A percentile compares a stretch with the other conserved stretches of the same genome.
These are phyloP conservation scores for Bombus cullumanus DNA, from an alignment of 1,140 invertebrate genomes.

Conservation along the genomic window DNA sequence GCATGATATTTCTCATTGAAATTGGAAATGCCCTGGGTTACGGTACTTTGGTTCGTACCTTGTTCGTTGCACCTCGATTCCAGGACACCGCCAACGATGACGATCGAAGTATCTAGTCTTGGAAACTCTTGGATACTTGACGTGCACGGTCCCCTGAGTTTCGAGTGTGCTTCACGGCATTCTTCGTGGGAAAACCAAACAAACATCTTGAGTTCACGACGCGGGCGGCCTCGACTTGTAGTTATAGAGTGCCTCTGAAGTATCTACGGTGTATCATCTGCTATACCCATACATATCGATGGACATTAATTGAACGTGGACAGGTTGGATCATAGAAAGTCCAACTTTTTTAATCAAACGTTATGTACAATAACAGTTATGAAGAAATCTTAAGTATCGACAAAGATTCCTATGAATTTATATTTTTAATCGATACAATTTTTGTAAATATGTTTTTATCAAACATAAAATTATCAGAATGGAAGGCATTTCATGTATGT, in stretches of 20 bases:
- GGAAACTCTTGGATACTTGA: slow-evolving; percentile 67
- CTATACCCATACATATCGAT: slow-evolving; percentile 18
- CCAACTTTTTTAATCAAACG: too few relatives aligned
- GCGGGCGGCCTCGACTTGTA: slow-evolving; percentile 66
- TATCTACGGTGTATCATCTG: slow-evolving; percentile 53
- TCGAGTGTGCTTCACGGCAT: slow-evolving; percentile 73
- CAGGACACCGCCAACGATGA: slow-evolving; percentile 28
- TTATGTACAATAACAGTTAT: not conserved
- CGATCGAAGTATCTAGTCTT: slow-evolving; percentile 64
- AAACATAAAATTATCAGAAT: not conserved
- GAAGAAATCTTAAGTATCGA: not conserved
- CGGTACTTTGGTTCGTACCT: slow-evolving; percentile 9
- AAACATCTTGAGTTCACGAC: slow-evolving; percentile 74
- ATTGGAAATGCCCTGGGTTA: slow-evolving; percentile 5
- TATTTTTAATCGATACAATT: too few relatives aligned
- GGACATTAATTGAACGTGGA: slow-evolving; percentile 25
- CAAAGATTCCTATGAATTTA: not conserved
- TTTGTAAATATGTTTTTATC: too few relatives aligned
- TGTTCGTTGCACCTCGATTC: slow-evolving; percentile 18
- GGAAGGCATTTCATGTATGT: not conserved
- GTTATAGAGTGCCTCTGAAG: slow-evolving; percentile 54
- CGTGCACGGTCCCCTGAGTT: slow-evolving; percentile 54
- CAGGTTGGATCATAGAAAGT: not conserved
- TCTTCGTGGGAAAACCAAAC: slow-evolving; percentile 80
- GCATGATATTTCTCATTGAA: not conserved